A percentile compares a stretch with the other conserved stretches of the same genome.
Conservation (phyloP, 2,888 invertebrate species). For the Cryptocephalus primarius region DNA sequence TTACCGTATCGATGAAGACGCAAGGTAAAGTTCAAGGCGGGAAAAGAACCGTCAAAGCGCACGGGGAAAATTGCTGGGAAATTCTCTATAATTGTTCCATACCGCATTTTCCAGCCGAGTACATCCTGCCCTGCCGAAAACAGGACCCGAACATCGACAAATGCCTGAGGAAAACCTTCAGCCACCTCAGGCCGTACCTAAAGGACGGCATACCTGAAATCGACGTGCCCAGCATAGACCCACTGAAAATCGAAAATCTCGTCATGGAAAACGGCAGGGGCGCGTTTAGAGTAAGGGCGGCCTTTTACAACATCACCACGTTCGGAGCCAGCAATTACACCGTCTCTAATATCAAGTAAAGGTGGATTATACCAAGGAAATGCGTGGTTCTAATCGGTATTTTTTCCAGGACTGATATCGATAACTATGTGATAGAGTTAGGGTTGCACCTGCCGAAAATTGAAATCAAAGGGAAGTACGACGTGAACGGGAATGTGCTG, state of each 20-base stretch:
- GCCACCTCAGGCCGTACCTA: conserved; percentile 61
- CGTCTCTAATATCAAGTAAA: conserved; percentile 56
- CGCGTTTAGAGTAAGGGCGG: conserved; percentile 59
- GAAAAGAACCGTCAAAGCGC: too few species aligned
- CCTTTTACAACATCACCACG: conserved; percentile 64
- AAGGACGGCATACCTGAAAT: conserved; percentile 59
- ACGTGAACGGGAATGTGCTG: conserved; percentile 65
- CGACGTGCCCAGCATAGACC: conserved; percentile 65
- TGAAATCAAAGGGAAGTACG: conserved; percentile 64
- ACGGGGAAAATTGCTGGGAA: too few species aligned
- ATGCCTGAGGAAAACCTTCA: conserved; percentile 60
- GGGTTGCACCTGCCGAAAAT: conserved; percentile 55
- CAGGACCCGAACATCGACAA: conserved; percentile 53
- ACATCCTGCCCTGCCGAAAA: conserved; percentile 58
- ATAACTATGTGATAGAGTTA: conserved; percentile 51
- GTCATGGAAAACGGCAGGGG: conserved; percentile 72
- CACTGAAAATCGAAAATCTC: conserved; percentile 56
- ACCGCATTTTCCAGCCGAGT: conserved; percentile 56
- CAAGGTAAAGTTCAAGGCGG: too few species aligned
- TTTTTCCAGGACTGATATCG: conserved; percentile 44
- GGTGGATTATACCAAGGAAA: too few species aligned
- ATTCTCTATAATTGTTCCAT: too few species aligned
- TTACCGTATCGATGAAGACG: too few species aligned
- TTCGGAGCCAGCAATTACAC: conserved; percentile 67
- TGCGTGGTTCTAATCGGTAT: too few species aligned